Evolutionary conservation across 1,140 invertebrate species (phyloP).

Genomic region (Telenomus remus): DNA sequence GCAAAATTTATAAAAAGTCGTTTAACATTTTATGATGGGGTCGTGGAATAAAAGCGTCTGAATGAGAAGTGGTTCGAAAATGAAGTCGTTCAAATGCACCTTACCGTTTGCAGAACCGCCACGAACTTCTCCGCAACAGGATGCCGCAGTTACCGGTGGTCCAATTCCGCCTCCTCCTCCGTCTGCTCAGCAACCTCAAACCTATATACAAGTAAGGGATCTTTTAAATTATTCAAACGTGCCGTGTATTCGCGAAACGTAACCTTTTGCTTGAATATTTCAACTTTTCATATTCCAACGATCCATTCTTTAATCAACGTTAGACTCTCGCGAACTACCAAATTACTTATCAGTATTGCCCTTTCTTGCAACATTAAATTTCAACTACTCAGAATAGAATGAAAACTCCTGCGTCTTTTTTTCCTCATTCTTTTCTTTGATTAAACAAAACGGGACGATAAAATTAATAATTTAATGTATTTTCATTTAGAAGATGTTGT

Average conservation of each 20-base stretch:
- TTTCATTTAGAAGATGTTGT: no score
- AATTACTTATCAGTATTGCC: no score
- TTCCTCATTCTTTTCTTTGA: no score
- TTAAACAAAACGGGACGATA: no score
- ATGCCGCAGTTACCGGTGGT: conserved; percentile 76
- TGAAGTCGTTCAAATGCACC: conserved; percentile 20
- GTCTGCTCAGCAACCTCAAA: conserved; percentile 68
- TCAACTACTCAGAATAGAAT: no score
- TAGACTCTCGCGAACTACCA: neutral
- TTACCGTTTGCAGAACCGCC: conserved; percentile 79
- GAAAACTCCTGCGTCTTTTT: no score
- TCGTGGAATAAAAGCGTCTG: no score
- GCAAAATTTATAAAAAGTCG: no score
- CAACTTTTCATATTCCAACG: conserved; percentile 3
- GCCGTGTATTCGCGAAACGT: neutral
- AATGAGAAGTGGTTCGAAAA: conserved; percentile 17
- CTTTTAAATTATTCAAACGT: conserved; percentile 28
- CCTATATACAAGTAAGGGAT: conserved; percentile 68
- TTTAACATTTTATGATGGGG: no score
- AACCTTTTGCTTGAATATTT: conserved; percentile 13
- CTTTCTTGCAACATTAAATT: no score
- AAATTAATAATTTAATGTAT: no score
- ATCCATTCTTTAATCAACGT: conserved; percentile 3
- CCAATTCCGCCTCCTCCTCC: conserved; percentile 68
- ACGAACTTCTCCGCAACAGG: conserved; percentile 82